A percentile compares a stretch with the other conserved stretches of the same genome.
phyloP scores from a whole-genome alignment of 1,140 invertebrate species.

The Drosophila ogumai region DNA sequence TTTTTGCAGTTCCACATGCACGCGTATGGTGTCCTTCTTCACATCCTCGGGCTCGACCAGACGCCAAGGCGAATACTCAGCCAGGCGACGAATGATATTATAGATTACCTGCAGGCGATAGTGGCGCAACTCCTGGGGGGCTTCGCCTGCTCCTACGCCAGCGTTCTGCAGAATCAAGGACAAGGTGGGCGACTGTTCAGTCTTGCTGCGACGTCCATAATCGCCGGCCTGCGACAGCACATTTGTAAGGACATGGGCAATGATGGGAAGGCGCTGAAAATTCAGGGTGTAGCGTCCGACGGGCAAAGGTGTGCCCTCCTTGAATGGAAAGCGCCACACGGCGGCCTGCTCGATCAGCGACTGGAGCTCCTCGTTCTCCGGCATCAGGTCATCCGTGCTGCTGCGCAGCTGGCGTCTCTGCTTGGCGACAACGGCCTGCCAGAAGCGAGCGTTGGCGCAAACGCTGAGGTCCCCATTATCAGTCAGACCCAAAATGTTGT shows the following conservation, averaged over 20 bases:
- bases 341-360: conserved; percentile 29
- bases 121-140: conserved; percentile 32
- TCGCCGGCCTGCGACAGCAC: conserved; percentile 15
- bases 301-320: neutral
- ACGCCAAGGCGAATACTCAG: conserved; percentile 53
- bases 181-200: conserved; percentile 2
- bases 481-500: conserved; percentile 20
- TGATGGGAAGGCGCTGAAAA: conserved; percentile 52
- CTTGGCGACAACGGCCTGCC: conserved; percentile 21
- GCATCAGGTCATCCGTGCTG: conserved; percentile 5
- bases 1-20: conserved; percentile 32
- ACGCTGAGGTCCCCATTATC: conserved; percentile 47
- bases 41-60: conserved; percentile 16
- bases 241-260: conserved; percentile 19
- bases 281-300: conserved; percentile 45
- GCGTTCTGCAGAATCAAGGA: conserved; percentile 2
- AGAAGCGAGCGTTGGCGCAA: conserved; percentile 31
- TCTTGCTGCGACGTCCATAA: conserved; percentile 36
- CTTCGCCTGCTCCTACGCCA: neutral
- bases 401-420: conserved; percentile 23
- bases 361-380: conserved; percentile 6
- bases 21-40: conserved; percentile 17
- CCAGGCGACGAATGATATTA: conserved; percentile 40
- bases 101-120: conserved; percentile 55
- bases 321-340: conserved; percentile 49